Conservation (phyloP, 2,888 invertebrate species). For the Lasioglossum zephyrum region DNA sequence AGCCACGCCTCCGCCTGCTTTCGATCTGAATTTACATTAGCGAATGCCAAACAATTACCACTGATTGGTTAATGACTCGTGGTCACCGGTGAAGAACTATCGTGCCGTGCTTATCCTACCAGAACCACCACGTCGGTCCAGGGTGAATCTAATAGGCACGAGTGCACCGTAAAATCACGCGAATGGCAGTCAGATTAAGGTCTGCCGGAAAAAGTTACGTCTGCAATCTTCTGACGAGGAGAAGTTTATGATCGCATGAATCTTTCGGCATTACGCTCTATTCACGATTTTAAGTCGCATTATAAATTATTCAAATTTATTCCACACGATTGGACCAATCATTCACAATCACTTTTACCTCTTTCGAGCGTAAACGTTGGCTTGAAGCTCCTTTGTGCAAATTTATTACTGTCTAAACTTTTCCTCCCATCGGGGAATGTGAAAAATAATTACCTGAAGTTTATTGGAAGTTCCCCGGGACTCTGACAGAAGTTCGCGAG, state of each 20-base stretch:
- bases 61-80: slow-evolving; percentile 70
- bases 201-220: not conserved
- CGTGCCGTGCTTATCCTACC: slow-evolving; percentile 37
- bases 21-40: slow-evolving; percentile 63
- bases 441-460: slow-evolving; percentile 3
- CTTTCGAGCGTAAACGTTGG: not conserved
- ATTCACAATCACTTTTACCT: not conserved
- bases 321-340: not conserved
- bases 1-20: slow-evolving; percentile 29
- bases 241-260: not conserved
- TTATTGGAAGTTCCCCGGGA: not conserved
- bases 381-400: not conserved
- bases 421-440: not conserved
- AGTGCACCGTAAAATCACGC: slow-evolving; percentile 37
- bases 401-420: slow-evolving; percentile 9
- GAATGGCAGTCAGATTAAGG: not conserved
- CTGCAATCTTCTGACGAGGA: not conserved
- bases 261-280: not conserved
- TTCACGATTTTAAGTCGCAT: not conserved
- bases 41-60: slow-evolving; percentile 69
- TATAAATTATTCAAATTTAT: not conserved
- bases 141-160: slow-evolving; percentile 8
- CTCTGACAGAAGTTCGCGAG: not conserved
- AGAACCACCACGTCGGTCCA: slow-evolving; percentile 45
- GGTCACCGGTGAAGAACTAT: slow-evolving; percentile 49